Base-by-base conservation (phyloP, 1,140 invertebrate species). In the Eupristina koningsbergeri region DNA sequence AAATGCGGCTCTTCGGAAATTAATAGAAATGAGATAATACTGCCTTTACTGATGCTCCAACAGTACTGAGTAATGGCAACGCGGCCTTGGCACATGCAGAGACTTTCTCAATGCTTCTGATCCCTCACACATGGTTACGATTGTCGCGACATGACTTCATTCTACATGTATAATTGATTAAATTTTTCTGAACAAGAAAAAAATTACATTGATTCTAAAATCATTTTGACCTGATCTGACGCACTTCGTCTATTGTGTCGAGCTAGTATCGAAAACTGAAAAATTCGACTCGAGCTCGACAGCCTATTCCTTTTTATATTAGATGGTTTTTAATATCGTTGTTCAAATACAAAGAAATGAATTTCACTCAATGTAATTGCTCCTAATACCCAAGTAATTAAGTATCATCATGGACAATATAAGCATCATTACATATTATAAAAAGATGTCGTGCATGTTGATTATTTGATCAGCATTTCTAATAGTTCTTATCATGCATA, bases 41-140 rank as follows among this genome's bases (percentile, higher is more conserved):
- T 79, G 76, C 58, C 82, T 50, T 84, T 47, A 45, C 82, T 29
- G 82, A 79, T 74, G 82, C 82, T 84, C 82, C 41, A 79, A 74
- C 76, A 74, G 78, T 74, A 84, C 82, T 84, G 82, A 84, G 41
- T 77, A 76, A 61, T 45, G 47, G 61, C 76, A 63, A 26, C 8
- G 5, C 81, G 76, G 50, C 69, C 82, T 84, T 83, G 75, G n/a
- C 26, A 69, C 47, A 83, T 9, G 29, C 76, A 73, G 76, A 79
- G 76, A 84, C 69, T 84, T 79, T 80, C 67, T 79, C 67, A 73
- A 45, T 34, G 50, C 76, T 74, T 83, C 53, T 63, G 47, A 58
- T 36, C 74, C 53, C 36, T n/a, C 41, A 78, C 53, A 50, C 53
- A 36, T 17, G 1, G 22, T 74, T 80, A 36, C 76, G 36, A 34